A percentile compares a stretch with the other conserved stretches of the same genome.
Conservation (phyloP, 2,113 vertebrate genomes). For the Arothron firmamentum region DNA sequence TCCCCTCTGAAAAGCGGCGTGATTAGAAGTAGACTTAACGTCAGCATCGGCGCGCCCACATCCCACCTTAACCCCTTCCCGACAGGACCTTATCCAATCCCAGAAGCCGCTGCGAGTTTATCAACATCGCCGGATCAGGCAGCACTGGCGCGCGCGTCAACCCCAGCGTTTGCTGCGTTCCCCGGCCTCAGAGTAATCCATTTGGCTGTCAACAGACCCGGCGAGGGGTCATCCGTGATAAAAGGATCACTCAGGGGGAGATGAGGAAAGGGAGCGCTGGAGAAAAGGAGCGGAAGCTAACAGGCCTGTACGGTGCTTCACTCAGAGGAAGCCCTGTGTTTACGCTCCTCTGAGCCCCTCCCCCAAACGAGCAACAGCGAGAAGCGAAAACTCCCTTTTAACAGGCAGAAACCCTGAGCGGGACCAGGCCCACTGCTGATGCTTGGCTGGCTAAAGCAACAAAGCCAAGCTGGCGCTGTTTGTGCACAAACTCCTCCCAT, state of each 20-base stretch:
- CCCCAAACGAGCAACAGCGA: too few relatives aligned
- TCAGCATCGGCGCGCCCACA: slow-evolving; percentile 26
- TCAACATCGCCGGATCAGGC: slow-evolving; percentile 63
- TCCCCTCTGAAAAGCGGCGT: slow-evolving; percentile 62
- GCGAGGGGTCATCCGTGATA: slow-evolving; percentile 66
- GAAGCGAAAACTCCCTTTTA: too few relatives aligned
- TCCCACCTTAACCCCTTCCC: slow-evolving; percentile 19
- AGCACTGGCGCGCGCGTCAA: slow-evolving; percentile 1
- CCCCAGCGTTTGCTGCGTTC: slow-evolving; percentile 29
- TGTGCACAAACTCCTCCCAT: too few relatives aligned
- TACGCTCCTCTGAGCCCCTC: neutral
- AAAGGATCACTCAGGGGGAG: slow-evolving; percentile 62
- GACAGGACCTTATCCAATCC: slow-evolving; percentile 45
- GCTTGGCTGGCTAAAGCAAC: too few relatives aligned
- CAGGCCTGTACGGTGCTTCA: slow-evolving; percentile 1
- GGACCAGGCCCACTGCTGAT: too few relatives aligned
- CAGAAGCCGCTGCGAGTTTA: slow-evolving; percentile 58
- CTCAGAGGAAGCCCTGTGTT: slow-evolving; percentile 1
- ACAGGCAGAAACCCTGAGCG: too few relatives aligned
- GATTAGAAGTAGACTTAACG: slow-evolving; percentile 67
- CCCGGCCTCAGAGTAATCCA: slow-evolving; percentile 64
- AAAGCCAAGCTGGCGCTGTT: too few relatives aligned
- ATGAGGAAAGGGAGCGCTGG: slow-evolving; percentile 29
- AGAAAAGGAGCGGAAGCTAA: slow-evolving; percentile 44
- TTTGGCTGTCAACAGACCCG: slow-evolving; percentile 65